Conservation (phyloP, 2,113 vertebrate species). For the Sorex fumeus region DNA sequence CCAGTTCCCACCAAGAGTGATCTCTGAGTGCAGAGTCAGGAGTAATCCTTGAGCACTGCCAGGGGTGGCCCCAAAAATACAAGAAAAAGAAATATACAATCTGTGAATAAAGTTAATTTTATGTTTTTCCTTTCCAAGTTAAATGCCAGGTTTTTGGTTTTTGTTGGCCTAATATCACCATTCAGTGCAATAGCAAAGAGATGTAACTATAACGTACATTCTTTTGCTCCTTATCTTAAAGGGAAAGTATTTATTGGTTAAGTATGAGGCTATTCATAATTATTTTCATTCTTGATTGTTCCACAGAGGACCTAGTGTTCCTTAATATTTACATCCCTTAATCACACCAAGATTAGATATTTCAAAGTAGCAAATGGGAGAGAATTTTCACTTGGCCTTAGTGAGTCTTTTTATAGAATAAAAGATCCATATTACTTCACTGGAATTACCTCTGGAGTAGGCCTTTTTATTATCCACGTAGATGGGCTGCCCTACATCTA, state of each 20-base stretch:
- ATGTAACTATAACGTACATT: background rate
- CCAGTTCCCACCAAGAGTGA: too few relatives aligned
- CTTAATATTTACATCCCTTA: conserved; percentile 28
- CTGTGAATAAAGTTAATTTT: conserved; percentile 34
- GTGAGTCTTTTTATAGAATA: conserved; percentile 35
- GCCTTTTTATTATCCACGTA: background rate
- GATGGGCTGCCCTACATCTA: background rate
- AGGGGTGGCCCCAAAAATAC: too few relatives aligned
- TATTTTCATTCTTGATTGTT: conserved; percentile 12
- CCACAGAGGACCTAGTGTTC: background rate
- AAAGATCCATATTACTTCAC: background rate
- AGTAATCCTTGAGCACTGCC: too few relatives aligned
- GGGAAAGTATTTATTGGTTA: background rate
- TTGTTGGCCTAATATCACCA: background rate
- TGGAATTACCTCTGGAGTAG: conserved; percentile 34
- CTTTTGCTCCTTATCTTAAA: conserved; percentile 5
- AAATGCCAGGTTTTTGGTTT: background rate
- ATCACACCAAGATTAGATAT: conserved; percentile 9
- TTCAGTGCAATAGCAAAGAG: background rate
- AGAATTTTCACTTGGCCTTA: conserved; percentile 24
- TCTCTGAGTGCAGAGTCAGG: too few relatives aligned
- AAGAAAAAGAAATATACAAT: background rate
- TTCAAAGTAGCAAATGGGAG: background rate
- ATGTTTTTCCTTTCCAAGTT: conserved; percentile 25
- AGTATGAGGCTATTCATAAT: background rate